Conservation (phyloP, 2,797 vertebrate species). For the Lagodon rhomboides region DNA sequence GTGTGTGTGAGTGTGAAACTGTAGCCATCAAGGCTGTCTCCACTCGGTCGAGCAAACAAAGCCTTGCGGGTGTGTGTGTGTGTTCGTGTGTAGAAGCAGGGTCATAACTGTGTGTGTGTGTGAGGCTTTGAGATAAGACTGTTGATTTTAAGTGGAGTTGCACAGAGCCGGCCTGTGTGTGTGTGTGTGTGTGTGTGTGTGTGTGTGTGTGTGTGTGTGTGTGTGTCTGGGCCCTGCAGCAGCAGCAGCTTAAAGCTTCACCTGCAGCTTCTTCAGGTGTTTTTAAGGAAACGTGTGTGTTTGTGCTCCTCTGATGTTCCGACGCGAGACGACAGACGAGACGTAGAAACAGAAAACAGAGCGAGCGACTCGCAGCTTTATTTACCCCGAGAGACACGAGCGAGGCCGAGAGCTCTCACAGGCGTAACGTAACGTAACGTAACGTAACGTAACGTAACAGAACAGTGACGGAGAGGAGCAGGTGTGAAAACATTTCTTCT, state of each 20-base stretch:
- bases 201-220: constrained; percentile 1
- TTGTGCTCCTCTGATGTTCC: background rate
- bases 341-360: background rate
- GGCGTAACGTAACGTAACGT: no score
- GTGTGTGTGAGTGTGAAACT: background rate
- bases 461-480: no score
- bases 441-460: no score
- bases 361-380: no score
- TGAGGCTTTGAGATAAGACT: constrained; percentile 24
- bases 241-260: background rate
- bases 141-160: background rate
- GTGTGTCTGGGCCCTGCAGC: constrained; percentile 6
- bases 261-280: constrained; percentile 9
- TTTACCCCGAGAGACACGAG: no score
- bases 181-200: background rate
- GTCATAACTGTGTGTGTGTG: background rate
- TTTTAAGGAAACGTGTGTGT: constrained; percentile 5
- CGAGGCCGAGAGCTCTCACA: no score
- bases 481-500: background rate
- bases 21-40: background rate
- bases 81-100: background rate
- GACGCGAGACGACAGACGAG: background rate
- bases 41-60: background rate
- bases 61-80: background rate
- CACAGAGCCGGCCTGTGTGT: background rate